Base-by-base conservation (phyloP, 2,797 vertebrate genomes). In the Pseudopleuronectes americanus region DNA sequence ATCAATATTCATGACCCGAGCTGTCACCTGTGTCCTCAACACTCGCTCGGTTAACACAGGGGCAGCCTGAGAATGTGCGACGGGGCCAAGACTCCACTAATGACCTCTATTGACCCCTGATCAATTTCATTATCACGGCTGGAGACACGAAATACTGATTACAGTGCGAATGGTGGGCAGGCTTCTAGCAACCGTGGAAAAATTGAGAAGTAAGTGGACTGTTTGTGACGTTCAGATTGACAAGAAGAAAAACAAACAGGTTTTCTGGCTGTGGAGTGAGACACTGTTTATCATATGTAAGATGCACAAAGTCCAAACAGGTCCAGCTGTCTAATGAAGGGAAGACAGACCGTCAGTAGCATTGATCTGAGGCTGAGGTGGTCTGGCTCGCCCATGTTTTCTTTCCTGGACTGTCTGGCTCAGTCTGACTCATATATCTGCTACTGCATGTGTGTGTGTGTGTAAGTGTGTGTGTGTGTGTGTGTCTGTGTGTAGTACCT, bases 401-500 rank as follows among this genome's bases (percentile, higher is more conserved):
- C 74, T 66, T 48, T 69, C 45, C 51, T 73, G 74, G 71, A 73
- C 70, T 72, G 63, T 68, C 75, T 80, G 57, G 22, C 60, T 74
- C 47, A 63, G 71, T 74, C 57, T 87, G 84, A 81, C 57, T 87
- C 68, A 81, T 63, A 51, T 53, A 59, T 80, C 68, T 53, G 47
- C 48, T 71, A 51, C 19, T 24, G 54, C 31, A 41, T 68, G 57
- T 41, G 38, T 41, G 57, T 67, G 59, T 68, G 61, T 64, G 33
- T 56, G 65, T 57, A 23, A 55, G 48, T 64, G 64, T 72, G 58
- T 41, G 33, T 76, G 72, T 57, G 31, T 24, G 2, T 51, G 43
- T 62, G 23, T 74, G 54, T 57, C 14, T 45, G 59, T 63, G 55
- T 61, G 43, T 51, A 13, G 23, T 90, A 95, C 97, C 97, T 95